phyloP scores from a whole-genome alignment of 2,113 vertebrate species.

The rat (Rattus norvegicus) region GRCr8 NC_086025.1:34198501-34199000 shows the following conservation, averaged over 20 bases:
- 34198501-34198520: not conserved
- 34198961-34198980: not conserved
- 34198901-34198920: not conserved
- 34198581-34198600: not conserved
- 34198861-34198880: not conserved
- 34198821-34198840: not conserved
- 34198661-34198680: not conserved
- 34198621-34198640: no score
- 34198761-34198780: not conserved
- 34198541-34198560: not conserved
- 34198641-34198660: not conserved
- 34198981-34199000: not conserved
- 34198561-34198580: no score
- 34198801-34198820: not conserved
- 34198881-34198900: not conserved
- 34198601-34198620: not conserved
- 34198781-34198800: not conserved
- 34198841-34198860: slow-evolving; percentile 22
- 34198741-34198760: slow-evolving; percentile 52
- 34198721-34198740: not conserved
- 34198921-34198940: not conserved
- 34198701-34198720: not conserved
- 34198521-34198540: not conserved
- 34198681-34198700: slow-evolving; percentile 12
- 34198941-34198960: not conserved